These are phyloP conservation scores for Graphium colonna DNA, from an alignment of 2,888 invertebrate genomes.

Conservation along the genomic window DNA sequence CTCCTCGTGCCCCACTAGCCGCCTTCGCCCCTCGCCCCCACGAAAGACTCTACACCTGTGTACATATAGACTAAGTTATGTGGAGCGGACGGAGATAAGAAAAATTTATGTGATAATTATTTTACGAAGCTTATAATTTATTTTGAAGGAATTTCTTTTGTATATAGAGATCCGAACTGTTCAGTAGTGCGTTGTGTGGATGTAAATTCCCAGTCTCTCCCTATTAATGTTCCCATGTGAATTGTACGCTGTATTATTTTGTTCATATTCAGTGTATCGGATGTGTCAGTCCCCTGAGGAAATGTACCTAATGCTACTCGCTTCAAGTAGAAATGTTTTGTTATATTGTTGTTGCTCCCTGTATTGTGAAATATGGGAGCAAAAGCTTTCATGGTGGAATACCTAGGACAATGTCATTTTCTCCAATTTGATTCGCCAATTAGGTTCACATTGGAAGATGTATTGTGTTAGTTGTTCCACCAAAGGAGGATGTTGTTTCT, in stretches of 20 bases:
- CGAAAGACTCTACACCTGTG: conserved; percentile 39
- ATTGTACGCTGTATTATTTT: conserved; percentile 53
- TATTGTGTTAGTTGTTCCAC: conserved; percentile 31
- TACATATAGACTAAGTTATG: conserved; percentile 73
- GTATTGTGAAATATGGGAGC: conserved; percentile 45
- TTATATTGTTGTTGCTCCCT: conserved; percentile 65
- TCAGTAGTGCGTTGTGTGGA: conserved; percentile 40
- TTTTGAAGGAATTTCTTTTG: conserved; percentile 75
- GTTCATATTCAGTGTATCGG: conserved; percentile 53
- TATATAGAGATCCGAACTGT: conserved; percentile 59
- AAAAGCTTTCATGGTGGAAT: conserved; percentile 24
- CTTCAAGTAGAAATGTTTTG: conserved; percentile 68
- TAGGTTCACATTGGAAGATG: conserved; percentile 43
- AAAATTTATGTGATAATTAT: conserved; percentile 80
- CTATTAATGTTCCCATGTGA: conserved; percentile 41
- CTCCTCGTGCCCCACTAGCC: conserved; percentile 49
- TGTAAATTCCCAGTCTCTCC: conserved; percentile 50
- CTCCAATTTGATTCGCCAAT: conserved; percentile 40
- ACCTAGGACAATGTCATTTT: conserved; percentile 18
- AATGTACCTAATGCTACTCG: conserved; percentile 68
- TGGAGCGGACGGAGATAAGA: conserved; percentile 65
- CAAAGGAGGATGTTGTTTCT: conserved; percentile 35
- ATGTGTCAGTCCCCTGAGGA: conserved; percentile 53
- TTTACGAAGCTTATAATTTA: conserved; percentile 79
- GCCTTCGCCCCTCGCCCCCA: conserved; percentile 33